These are phyloP conservation scores for Thaumetopoea pityocampa DNA, from an alignment of 1,140 invertebrate genomes.

Conservation along the genomic window DNA sequence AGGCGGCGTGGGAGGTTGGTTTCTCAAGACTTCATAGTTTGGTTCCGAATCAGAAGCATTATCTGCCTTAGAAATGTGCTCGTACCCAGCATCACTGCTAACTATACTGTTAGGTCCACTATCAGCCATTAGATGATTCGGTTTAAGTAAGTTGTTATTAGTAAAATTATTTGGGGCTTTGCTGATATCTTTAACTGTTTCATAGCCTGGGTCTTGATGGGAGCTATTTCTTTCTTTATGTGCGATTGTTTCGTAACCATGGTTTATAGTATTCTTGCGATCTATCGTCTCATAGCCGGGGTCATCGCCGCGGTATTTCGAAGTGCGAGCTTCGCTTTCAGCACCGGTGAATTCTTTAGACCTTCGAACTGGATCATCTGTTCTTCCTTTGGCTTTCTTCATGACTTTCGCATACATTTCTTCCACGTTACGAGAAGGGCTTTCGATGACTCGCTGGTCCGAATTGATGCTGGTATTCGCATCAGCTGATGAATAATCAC, in stretches of 20 bases:
- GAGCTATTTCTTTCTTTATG: conserved; percentile 60
- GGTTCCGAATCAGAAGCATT: conserved; percentile 80
- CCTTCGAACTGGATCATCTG: conserved; percentile 36
- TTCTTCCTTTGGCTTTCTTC: conserved; percentile 77
- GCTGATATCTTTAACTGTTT: conserved; percentile 75
- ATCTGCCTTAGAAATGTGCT: conserved; percentile 73
- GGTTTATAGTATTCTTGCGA: conserved; percentile 56
- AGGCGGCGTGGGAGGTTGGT: conserved; percentile 69
- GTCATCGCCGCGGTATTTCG: conserved; percentile 61
- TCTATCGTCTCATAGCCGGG: conserved; percentile 74
- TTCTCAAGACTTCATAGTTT: conserved; percentile 83
- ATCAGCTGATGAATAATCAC: conserved; percentile 58
- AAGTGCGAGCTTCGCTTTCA: conserved; percentile 25
- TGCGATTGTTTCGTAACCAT: conserved; percentile 73
- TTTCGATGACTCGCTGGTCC: conserved; percentile 79
- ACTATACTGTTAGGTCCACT: conserved; percentile 77
- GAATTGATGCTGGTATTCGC: conserved; percentile 45
- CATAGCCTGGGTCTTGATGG: conserved; percentile 79
- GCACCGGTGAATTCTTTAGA: conserved; percentile 37
- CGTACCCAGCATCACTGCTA: conserved; percentile 80
- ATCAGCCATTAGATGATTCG: conserved; percentile 53
- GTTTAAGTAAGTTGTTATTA: conserved; percentile 54
- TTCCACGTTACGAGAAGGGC: conserved; percentile 82
- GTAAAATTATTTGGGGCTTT: conserved; percentile 27
- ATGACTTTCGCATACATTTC: conserved; percentile 93